Conservation (phyloP, 2,113 vertebrate genomes). For the Cercopithecus mona region DNA sequence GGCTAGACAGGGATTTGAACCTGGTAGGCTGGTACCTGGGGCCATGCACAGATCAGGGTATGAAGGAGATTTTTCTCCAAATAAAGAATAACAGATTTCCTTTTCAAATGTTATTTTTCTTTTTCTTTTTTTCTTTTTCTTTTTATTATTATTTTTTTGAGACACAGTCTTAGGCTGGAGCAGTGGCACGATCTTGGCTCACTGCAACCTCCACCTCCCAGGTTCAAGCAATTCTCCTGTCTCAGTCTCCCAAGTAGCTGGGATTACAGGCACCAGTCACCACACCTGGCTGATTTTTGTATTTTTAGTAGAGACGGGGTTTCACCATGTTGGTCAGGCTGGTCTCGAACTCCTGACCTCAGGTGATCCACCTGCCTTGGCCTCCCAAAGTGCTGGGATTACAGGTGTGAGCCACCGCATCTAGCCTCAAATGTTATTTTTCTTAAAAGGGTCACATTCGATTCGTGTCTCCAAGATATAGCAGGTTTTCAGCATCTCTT, state of each 20-base stretch:
- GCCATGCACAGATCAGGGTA: rapidly evolving
- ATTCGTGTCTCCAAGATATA: background rate
- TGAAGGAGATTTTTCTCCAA: background rate
- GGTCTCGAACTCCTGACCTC: background rate
- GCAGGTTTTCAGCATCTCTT: background rate
- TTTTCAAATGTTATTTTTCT: background rate
- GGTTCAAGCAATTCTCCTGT: background rate
- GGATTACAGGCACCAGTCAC: background rate
- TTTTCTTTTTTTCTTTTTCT: rapidly evolving
- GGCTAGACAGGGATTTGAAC: background rate
- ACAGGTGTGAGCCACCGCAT: background rate
- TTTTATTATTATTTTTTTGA: too few relatives aligned
- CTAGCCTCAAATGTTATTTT: background rate
- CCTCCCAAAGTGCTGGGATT: background rate
- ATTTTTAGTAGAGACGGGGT: background rate
- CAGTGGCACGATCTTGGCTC: background rate
- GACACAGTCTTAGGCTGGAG: background rate
- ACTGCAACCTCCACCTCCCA: background rate
- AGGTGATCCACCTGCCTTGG: background rate
- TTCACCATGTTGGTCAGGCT: background rate
- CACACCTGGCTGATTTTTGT: background rate
- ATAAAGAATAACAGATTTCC: background rate
- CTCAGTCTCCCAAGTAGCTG: background rate
- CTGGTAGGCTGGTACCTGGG: rapidly evolving
- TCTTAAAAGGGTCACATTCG: background rate